Evolutionary conservation across 2,113 vertebrate species (phyloP), one percentile per base, ranked within the genome.

Genomic region (Galeopterus variegatus): DNA sequence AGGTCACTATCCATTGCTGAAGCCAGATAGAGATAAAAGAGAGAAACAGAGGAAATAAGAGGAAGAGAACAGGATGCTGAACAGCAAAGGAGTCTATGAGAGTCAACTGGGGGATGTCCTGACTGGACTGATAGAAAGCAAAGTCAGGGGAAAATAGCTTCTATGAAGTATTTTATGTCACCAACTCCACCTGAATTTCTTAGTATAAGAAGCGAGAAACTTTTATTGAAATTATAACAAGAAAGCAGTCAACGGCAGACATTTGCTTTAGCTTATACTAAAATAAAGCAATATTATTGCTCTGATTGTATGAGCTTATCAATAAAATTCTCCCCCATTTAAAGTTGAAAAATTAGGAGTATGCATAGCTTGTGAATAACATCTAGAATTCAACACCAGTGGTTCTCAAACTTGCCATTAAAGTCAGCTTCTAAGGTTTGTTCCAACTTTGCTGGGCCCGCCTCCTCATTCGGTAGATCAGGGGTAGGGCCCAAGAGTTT

Each of bases 41-140:
- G 26, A 24, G 67, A 36, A 56, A 36, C 8, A 13, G 50, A 65
- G 11, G 62, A 52, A 45, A 21, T 6, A 18, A 18, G 45, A 14
- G 31, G 60, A 19, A 60, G 77, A 31, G 10, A 14, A 13, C 1
- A 23, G 58, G 31, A 13, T 0, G 0, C 67, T 12, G 65, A 31
- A 21, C 36, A n/a, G 2, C 6, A 28, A 23, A 70, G 48, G 26
- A 6, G 15, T 8, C 7, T n/a, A 6, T 58, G 45, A 18, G 41
- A 1, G 19, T 28, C 5, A 23, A 18, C 3, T 14, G 17, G 19
- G 33, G 28, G 19, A 0, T 18, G 18, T 0, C 0, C 60, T 17
- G 83, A 45, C 1, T 17, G 36, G 65, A 50, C 50, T 33, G 64
- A 13, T 45, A 31, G 28, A 19, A 1, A 3, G 9, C 52, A 48